Conservation (phyloP, 2,797 vertebrate species). For the Trachurus trachurus region DNA sequence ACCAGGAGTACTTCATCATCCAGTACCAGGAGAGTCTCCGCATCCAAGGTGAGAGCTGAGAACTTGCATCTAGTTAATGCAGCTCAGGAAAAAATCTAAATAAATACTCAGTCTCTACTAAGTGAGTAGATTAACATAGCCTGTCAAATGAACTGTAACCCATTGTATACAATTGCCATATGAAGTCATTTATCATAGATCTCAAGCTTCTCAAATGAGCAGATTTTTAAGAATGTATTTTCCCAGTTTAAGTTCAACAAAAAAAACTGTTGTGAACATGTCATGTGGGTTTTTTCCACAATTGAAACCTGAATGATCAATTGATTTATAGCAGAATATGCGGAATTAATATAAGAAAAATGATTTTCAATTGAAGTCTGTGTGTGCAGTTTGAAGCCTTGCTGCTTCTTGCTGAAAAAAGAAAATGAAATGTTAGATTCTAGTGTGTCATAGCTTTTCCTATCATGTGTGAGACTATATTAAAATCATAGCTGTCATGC, state of each 20-base stretch:
- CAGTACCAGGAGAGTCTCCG: conserved; percentile 98
- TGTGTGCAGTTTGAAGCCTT: neutral
- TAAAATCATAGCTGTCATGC: neutral
- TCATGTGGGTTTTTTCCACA: neutral
- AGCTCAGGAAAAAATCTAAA: neutral
- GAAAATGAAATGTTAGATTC: neutral
- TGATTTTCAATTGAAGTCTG: neutral
- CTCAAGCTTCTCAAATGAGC: neutral
- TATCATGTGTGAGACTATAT: neutral
- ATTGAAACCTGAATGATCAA: neutral
- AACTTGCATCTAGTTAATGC: conserved; percentile 17
- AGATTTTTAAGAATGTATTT: neutral
- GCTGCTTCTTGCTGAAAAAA: neutral
- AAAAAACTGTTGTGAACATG: neutral
- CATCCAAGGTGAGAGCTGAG: conserved; percentile 91
- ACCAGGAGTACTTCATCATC: conserved; percentile 99
- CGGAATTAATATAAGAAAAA: neutral
- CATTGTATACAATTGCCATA: too few species aligned
- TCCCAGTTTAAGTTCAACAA: neutral
- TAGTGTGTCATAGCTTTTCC: neutral
- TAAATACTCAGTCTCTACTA: neutral
- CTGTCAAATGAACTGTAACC: neutral
- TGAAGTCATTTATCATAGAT: neutral
- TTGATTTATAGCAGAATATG: neutral
- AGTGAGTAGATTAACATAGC: neutral